Conservation (phyloP, 2,797 vertebrate species). For the Aldrovandia affinis region DNA sequence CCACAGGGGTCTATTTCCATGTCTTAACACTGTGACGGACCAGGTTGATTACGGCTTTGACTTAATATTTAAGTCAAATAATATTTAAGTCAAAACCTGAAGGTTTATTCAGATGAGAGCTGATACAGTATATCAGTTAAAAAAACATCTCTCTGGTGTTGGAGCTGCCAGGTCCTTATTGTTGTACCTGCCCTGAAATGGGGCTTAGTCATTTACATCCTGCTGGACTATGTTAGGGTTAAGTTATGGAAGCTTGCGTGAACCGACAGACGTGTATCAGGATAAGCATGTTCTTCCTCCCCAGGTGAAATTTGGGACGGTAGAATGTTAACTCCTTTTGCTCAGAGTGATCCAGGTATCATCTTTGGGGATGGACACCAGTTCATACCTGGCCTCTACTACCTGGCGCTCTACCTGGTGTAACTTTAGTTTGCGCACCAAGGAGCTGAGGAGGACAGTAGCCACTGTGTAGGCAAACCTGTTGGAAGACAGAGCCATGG, state of each 20-base stretch:
- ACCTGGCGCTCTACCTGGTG: conserved; percentile 81
- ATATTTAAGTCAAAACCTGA: not conserved
- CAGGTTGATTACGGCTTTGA: not conserved
- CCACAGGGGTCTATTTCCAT: not conserved
- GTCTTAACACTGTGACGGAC: not conserved
- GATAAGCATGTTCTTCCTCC: not conserved
- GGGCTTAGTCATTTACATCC: not conserved
- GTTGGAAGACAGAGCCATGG: conserved; percentile 14
- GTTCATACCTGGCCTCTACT: conserved; percentile 86
- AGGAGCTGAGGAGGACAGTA: conserved; percentile 81
- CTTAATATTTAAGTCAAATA: not conserved
- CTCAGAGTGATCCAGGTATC: conserved; percentile 93
- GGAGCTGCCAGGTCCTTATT: not conserved
- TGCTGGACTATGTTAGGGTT: not conserved
- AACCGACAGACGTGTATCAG: not conserved
- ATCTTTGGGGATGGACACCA: conserved; percentile 91
- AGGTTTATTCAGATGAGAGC: not conserved
- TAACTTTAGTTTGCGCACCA: conserved; percentile 82
- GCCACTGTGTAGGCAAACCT: conserved; percentile 92
- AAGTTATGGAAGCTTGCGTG: not conserved
- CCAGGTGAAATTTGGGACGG: too few relatives aligned
- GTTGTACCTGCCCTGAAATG: not conserved
- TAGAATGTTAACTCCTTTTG: conserved; percentile 72
- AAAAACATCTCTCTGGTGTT: not conserved
- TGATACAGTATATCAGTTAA: not conserved